phyloP scores from a whole-genome alignment of 1,140 invertebrate genomes.

The Linepithema humile region DNA sequence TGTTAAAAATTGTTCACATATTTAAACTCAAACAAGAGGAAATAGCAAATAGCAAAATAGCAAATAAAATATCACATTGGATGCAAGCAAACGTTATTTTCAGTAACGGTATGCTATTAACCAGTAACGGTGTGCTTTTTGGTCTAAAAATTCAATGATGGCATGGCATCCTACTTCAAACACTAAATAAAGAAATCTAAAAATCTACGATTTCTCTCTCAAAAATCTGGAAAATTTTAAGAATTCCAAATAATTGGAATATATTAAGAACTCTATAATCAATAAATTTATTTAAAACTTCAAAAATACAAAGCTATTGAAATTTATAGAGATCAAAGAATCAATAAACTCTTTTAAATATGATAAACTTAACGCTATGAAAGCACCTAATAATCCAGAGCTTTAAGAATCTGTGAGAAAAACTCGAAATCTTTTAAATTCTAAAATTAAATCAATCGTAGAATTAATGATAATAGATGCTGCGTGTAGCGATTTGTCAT shows the following conservation, averaged over 20 bases:
- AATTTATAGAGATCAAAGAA: neutral
- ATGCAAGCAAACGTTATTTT: too few species aligned
- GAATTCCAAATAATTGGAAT: neutral
- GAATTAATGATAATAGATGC: constrained; percentile 46
- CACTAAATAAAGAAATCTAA: neutral
- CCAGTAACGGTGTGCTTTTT: too few species aligned
- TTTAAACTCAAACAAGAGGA: too few species aligned
- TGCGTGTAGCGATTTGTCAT: constrained; percentile 42
- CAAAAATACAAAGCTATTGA: neutral
- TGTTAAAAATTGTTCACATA: too few species aligned
- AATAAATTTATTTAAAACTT: neutral
- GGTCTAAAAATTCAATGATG: too few species aligned
- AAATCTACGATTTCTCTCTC: neutral
- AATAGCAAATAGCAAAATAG: too few species aligned
- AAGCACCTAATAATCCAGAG: neutral
- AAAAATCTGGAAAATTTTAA: neutral
- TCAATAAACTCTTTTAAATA: neutral
- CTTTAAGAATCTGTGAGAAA: neutral
- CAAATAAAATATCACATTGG: too few species aligned
- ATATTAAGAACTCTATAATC: neutral
- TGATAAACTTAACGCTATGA: neutral
- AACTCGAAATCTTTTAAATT: neutral
- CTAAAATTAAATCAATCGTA: constrained; percentile 9
- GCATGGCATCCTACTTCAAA: too few species aligned
- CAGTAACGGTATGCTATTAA: too few species aligned